A percentile compares a stretch with the other conserved stretches of the same genome.
These are phyloP conservation scores for Zaprionus ornatus DNA, from an alignment of 1,140 invertebrate genomes.

Conservation along the genomic window DNA sequence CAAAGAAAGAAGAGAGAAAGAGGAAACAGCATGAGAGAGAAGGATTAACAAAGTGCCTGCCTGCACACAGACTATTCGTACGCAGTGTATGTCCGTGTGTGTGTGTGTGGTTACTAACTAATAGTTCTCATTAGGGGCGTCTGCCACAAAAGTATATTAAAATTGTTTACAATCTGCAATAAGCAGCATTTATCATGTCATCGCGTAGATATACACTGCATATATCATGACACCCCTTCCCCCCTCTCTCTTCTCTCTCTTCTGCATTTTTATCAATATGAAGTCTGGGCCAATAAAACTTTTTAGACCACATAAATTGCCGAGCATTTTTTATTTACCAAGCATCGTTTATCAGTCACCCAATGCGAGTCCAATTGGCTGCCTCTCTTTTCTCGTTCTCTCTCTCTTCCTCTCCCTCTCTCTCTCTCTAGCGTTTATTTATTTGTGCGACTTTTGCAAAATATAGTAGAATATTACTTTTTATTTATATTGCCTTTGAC, in stretches of 20 bases:
- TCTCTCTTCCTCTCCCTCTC: neutral
- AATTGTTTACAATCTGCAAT: constrained; percentile 2
- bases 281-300: constrained; percentile 55
- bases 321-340: constrained; percentile 71
- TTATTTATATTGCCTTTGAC: constrained; percentile 67
- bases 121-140: neutral
- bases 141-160: constrained; percentile 7
- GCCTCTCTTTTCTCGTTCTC: neutral
- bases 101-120: neutral
- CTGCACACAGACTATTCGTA: neutral
- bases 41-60: neutral
- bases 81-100: neutral
- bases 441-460: constrained; percentile 76
- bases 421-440: constrained; percentile 54
- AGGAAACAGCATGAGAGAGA: neutral
- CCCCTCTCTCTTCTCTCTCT: neutral
- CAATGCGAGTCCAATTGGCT: constrained; percentile 54
- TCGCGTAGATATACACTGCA: constrained; percentile 1
- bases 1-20: neutral
- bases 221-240: neutral
- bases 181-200: constrained; percentile 12
- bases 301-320: constrained; percentile 79
- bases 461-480: constrained; percentile 68
- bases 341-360: constrained; percentile 74
- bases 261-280: constrained; percentile 35